A percentile compares a stretch with the other conserved stretches of the same genome.
Conservation (phyloP, 2,888 invertebrate genomes). For the Taphrorychus bicolor region DNA sequence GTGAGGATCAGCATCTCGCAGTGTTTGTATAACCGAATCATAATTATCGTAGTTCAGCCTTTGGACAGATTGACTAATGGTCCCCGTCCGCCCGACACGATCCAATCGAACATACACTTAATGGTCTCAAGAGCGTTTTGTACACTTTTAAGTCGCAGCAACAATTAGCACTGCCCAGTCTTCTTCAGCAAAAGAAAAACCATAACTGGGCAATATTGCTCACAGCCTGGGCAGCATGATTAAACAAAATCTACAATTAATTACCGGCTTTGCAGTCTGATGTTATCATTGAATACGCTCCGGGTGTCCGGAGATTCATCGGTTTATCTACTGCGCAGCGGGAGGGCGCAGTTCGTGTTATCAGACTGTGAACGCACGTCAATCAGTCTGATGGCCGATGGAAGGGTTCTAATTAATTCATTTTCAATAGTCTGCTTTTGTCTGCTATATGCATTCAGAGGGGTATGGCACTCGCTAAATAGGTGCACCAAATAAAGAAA, state of each 20-base stretch:
- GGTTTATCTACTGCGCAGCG: constrained; percentile 19
- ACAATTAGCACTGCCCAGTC: not conserved
- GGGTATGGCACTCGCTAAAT: too few species aligned
- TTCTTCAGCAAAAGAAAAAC: not conserved
- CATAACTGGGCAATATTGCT: not conserved
- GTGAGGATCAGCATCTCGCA: constrained; percentile 40
- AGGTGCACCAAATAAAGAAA: too few species aligned
- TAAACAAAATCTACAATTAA: constrained; percentile 31
- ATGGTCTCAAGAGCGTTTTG: constrained; percentile 1
- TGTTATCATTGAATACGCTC: constrained; percentile 27
- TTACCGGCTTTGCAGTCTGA: constrained; percentile 24
- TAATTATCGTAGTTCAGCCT: constrained; percentile 58
- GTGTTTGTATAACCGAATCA: constrained; percentile 61
- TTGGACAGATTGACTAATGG: constrained; percentile 61
- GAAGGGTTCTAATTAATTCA: constrained; percentile 13
- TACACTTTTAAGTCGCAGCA: not conserved
- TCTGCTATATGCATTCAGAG: too few species aligned
- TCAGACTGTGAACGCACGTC: constrained; percentile 22
- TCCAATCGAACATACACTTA: constrained; percentile 19
- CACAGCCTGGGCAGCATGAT: constrained; percentile 13
- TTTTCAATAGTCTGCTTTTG: not conserved
- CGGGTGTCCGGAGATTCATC: constrained; percentile 14
- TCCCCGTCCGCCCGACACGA: constrained; percentile 42
- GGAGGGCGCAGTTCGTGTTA: constrained; percentile 17
- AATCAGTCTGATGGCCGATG: constrained; percentile 5